Conservation (phyloP, 2,797 vertebrate species). For the Centropyge bicolor region DNA sequence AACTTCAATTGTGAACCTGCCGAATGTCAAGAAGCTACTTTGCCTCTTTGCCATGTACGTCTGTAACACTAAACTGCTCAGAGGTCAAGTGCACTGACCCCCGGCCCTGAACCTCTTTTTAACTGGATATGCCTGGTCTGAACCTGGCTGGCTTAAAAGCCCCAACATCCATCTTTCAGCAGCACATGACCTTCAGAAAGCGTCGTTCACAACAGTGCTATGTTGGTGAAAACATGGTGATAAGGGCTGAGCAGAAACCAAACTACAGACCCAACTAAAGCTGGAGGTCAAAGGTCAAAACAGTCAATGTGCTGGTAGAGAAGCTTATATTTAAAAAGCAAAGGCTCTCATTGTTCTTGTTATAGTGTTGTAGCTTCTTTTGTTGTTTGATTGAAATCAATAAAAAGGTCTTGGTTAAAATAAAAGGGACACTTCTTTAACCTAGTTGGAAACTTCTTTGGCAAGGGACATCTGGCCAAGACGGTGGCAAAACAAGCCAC, state of each 20-base stretch:
- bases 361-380: not conserved
- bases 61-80: slow-evolving; percentile 27
- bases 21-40: slow-evolving; percentile 12
- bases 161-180: not conserved
- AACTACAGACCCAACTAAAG: slow-evolving; percentile 10
- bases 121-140: slow-evolving; percentile 31
- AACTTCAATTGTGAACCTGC: not conserved
- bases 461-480: too few species aligned
- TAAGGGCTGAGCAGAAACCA: slow-evolving; percentile 8
- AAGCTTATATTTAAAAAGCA: not conserved
- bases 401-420: not conserved
- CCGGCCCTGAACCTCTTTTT: slow-evolving; percentile 20
- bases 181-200: slow-evolving; percentile 27
- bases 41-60: not conserved
- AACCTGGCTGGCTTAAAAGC: slow-evolving; percentile 11
- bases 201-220: slow-evolving; percentile 22
- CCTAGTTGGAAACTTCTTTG: not conserved
- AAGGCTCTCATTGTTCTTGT: not conserved
- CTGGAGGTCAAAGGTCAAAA: not conserved
- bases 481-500: not conserved
- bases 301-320: not conserved
- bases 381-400: not conserved
- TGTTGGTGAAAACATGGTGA: slow-evolving; percentile 35
- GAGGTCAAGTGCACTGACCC: slow-evolving; percentile 46
- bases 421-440: not conserved